Evolutionary conservation across 1,140 invertebrate species (phyloP).

Genomic region (Papilio helenus): DNA sequence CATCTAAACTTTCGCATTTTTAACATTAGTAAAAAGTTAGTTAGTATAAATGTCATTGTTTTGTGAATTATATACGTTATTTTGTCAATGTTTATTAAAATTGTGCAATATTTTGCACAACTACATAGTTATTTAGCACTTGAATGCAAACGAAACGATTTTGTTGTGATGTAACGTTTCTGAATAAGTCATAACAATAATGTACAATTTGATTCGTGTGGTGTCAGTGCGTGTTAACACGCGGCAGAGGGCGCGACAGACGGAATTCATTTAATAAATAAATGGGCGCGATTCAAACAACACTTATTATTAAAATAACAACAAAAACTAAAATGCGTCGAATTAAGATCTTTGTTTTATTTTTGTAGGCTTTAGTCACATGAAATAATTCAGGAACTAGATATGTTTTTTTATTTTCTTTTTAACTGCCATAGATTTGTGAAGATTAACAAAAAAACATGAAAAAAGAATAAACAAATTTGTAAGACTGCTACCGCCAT

Average conservation of each 20-base stretch:
- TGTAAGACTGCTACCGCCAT: slow-evolving; percentile 3
- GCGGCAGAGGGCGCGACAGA: neutral
- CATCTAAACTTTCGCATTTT: no score
- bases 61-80: no score
- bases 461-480: neutral
- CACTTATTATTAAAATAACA: neutral
- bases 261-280: slow-evolving; percentile 6
- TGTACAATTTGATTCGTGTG: slow-evolving; percentile 2
- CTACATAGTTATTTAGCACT: no score
- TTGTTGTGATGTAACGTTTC: neutral
- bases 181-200: slow-evolving; percentile 10
- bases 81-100: no score
- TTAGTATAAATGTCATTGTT: no score
- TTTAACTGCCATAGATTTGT: no score
- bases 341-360: neutral
- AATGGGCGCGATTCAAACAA: neutral
- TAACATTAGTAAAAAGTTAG: no score
- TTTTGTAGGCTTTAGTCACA: neutral
- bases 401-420: neutral
- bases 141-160: no score
- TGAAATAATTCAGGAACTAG: neutral
- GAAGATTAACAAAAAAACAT: neutral
- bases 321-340: neutral
- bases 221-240: neutral
- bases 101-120: no score